These are phyloP conservation scores for Agapornis canus DNA, from an alignment of 2,797 vertebrate species.

Conservation along the genomic window DNA sequence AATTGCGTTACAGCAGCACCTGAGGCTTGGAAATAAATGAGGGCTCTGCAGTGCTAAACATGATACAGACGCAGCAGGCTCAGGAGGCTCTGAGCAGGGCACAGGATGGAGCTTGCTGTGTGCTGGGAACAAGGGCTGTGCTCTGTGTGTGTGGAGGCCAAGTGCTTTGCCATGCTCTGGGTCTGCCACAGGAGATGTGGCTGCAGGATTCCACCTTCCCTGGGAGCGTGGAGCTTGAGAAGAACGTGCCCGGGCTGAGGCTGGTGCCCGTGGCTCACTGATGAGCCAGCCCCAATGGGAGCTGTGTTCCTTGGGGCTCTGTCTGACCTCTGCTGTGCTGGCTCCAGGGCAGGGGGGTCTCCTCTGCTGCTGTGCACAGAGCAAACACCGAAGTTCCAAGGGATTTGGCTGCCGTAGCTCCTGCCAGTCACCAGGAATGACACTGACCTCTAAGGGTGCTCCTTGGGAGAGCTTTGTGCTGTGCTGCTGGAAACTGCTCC, in stretches of 20 bases:
- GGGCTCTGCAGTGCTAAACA: neutral
- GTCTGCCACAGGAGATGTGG: rapidly evolving
- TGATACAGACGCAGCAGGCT: rapidly evolving
- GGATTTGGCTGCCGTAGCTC: rapidly evolving
- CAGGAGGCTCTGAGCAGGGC: neutral
- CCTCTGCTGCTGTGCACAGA: neutral
- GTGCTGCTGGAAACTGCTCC: neutral
- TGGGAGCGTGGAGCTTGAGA: rapidly evolving
- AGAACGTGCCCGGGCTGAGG: neutral
- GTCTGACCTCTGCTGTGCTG: rapidly evolving
- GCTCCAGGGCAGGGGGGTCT: neutral
- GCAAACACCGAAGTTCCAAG: rapidly evolving
- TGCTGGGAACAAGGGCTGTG: rapidly evolving
- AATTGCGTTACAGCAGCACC: neutral
- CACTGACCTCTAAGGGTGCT: neutral
- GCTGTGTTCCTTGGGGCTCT: rapidly evolving
- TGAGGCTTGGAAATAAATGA: neutral
- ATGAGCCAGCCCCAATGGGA: rapidly evolving
- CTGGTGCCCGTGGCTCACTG: neutral
- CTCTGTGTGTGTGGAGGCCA: rapidly evolving
- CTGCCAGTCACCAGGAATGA: neutral
- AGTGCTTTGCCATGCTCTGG: rapidly evolving
- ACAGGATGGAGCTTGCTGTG: neutral
- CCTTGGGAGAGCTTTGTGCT: neutral
- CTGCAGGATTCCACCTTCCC: neutral